Percentiles rank a stretch among this genome's conserved stretches.
Evolutionary conservation across 2,113 vertebrate species (phyloP).

Genomic region (Corythornis vintsioides): DNA sequence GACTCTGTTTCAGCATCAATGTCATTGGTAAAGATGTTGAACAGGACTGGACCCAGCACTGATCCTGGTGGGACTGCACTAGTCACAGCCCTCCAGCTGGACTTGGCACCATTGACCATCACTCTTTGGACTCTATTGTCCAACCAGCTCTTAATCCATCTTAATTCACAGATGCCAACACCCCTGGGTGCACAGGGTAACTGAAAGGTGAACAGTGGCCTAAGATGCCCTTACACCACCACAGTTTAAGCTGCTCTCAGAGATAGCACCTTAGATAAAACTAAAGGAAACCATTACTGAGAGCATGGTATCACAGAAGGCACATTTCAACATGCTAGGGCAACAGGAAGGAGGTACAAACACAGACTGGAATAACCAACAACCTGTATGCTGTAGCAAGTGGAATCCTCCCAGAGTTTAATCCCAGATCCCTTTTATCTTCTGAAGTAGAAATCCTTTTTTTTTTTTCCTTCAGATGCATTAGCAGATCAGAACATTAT

Average conservation of each 20-base stretch:
- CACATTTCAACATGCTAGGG: not conserved
- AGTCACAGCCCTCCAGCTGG: too few relatives aligned
- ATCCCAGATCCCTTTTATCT: not conserved
- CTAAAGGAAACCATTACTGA: not conserved
- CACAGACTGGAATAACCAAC: not conserved
- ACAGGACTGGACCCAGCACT: too few relatives aligned
- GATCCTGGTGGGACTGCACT: too few relatives aligned
- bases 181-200: accelerated
- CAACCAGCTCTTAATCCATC: too few relatives aligned
- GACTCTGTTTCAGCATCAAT: too few relatives aligned
- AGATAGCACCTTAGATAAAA: not conserved
- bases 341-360: not conserved
- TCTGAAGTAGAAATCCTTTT: not conserved
- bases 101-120: too few relatives aligned
- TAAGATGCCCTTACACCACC: accelerated
- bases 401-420: not conserved
- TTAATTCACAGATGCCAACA: not conserved
- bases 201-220: accelerated
- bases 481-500: not conserved
- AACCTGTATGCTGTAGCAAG: not conserved
- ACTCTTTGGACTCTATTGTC: too few relatives aligned
- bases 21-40: too few relatives aligned
- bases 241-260: accelerated
- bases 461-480: not conserved
- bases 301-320: accelerated